Percentiles rank a stretch among this genome's conserved stretches.
Evolutionary conservation across 2,888 invertebrate species (phyloP).

Genomic region (Polyommatus iphigenia): DNA sequence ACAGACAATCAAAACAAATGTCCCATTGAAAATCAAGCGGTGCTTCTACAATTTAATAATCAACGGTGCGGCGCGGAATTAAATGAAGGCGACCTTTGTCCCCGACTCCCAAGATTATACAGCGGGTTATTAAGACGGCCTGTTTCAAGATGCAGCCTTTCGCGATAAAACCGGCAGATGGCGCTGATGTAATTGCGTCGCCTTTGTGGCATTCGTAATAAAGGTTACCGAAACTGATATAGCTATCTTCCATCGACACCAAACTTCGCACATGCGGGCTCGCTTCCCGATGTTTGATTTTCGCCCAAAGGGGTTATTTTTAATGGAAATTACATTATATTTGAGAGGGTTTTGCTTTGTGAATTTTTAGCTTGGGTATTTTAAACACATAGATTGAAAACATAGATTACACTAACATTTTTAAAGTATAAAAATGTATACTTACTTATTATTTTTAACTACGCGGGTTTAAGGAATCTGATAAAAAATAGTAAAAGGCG

Average conservation of each 20-base stretch:
- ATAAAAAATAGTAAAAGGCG: no score
- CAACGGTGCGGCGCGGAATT: conserved; percentile 21
- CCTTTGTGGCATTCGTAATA: conserved; percentile 74
- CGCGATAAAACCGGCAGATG: conserved; percentile 74
- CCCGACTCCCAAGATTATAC: conserved; percentile 34
- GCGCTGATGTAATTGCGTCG: conserved; percentile 72
- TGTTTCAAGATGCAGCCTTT: conserved; percentile 68
- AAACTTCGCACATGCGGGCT: conserved; percentile 72
- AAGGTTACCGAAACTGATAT: conserved; percentile 75
- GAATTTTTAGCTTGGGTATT: background rate
- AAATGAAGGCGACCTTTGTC: conserved; percentile 33
- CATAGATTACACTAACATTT: no score
- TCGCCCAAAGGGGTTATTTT: background rate
- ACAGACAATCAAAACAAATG: conserved; percentile 1
- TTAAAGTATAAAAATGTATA: no score
- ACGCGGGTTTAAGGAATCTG: no score
- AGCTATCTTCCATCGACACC: conserved; percentile 76
- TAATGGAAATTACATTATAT: background rate
- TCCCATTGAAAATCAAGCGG: conserved; percentile 3
- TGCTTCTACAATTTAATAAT: conserved; percentile 23
- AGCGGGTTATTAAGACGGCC: conserved; percentile 36
- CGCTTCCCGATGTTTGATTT: conserved; percentile 22
- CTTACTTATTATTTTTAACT: no score
- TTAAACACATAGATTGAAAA: no score
- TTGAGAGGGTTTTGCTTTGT: background rate